Base-by-base conservation (phyloP, 2,888 invertebrate species). In the Chironomus tentans region DNA sequence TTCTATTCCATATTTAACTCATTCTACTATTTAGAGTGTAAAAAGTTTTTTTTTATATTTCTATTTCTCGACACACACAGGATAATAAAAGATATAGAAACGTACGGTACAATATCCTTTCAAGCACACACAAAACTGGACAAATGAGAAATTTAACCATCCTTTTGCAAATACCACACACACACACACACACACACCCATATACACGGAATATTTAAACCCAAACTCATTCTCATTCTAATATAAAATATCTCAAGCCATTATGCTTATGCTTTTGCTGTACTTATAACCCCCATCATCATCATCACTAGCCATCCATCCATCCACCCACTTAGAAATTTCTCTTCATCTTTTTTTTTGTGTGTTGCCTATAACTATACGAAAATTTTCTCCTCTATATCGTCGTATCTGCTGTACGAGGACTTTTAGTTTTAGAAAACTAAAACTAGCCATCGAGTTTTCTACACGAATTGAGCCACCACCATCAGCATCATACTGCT, bases 81-180 rank as follows among this genome's bases (percentile, higher is more conserved):
- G 0, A 18, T 2, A 18, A n/a, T n/a, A 56, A 56, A 56, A 56
- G 56, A 56, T 56, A 56, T 56, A 56, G 38, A 38, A 56, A 56
- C 56, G 56, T 56, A 56, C 56, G 56, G 56, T 56, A 56, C 56
- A 56, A 56, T 56, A 56, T 56, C 56, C 56, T 56, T 56, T 50
- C 56, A 15, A 15, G 65, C 65, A 21, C 38, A 38, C 38, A 38
- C 38, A 38, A 38, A 21, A 7, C 65, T 21, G 65, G 65, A 47
- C 48, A 46, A 70, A 70, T 46, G 70, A 50, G 50, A 48, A 21
- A 70, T 22, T 61, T 10, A 73, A 62, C 72, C 22, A 28, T 73
- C 72, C 24, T 56, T 73, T 61, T 18, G 72, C 72, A 73, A 73
- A 73, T 73, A 73, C 72, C 72, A 62, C 72, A 73, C 22, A 56